Evolutionary conservation across 1,140 invertebrate species (phyloP).

Genomic region (Potamilus streckersoni): DNA sequence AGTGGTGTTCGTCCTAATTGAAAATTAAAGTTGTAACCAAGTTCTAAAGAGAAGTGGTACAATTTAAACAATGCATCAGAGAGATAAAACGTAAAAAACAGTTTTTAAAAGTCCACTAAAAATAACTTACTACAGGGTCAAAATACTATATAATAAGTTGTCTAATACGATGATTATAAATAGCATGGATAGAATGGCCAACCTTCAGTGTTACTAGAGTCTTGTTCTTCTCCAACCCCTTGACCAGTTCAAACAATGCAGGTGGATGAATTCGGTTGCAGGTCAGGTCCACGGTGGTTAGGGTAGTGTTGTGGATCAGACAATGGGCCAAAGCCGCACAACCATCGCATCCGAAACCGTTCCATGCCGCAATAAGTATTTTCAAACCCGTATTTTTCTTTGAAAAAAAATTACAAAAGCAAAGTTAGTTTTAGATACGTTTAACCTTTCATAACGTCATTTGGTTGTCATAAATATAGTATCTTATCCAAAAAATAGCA

Average conservation of each 20-base stretch:
- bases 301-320: slow-evolving; percentile 46
- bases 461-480: neutral
- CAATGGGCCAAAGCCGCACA: slow-evolving; percentile 49
- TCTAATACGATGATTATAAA: too few relatives aligned
- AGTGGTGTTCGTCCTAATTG: too few relatives aligned
- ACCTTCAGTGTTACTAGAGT: slow-evolving; percentile 46
- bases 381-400: slow-evolving; percentile 47
- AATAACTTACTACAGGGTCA: too few relatives aligned
- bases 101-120: too few relatives aligned
- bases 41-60: too few relatives aligned
- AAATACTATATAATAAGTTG: too few relatives aligned
- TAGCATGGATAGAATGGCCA: too few relatives aligned
- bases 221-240: slow-evolving; percentile 54
- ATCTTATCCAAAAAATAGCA: neutral
- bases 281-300: slow-evolving; percentile 50
- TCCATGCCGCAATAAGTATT: slow-evolving; percentile 56
- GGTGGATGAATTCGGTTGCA: slow-evolving; percentile 58
- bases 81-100: too few relatives aligned
- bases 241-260: slow-evolving; percentile 53
- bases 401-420: slow-evolving; percentile 12
- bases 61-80: too few relatives aligned
- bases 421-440: neutral
- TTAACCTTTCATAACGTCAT: neutral
- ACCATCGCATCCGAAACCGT: slow-evolving; percentile 63
- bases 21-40: too few relatives aligned